Evolutionary conservation across 2,113 vertebrate genomes (phyloP).

Genomic region (Dicentrarchus labrax): DNA sequence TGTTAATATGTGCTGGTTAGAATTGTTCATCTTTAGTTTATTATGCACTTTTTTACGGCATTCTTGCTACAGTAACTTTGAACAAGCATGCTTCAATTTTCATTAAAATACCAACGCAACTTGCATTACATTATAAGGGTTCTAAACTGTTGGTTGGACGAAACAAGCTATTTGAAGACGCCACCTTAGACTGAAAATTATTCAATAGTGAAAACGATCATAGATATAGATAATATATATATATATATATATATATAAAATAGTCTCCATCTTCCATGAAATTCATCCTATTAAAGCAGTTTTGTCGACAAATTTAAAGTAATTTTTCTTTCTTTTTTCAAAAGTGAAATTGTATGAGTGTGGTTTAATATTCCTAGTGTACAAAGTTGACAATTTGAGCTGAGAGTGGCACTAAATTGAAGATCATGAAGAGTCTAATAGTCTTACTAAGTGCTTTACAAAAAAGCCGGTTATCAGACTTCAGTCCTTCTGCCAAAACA

Average conservation of each 20-base stretch:
- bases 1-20: neutral
- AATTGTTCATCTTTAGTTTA: neutral
- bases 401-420: conserved; percentile 40
- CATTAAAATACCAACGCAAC: neutral
- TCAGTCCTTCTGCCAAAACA: conserved; percentile 51
- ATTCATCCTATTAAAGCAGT: neutral
- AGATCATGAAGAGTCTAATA: conserved; percentile 25
- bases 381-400: conserved; percentile 6
- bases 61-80: neutral
- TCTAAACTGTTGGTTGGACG: neutral
- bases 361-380: conserved; percentile 15
- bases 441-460: conserved; percentile 42
- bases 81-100: neutral
- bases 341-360: neutral
- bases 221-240: no score
- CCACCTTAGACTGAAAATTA: neutral
- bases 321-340: neutral
- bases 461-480: conserved; percentile 38
- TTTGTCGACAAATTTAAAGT: neutral
- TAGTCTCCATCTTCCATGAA: neutral
- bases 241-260: no score
- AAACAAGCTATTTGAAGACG: neutral
- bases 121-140: neutral
- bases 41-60: neutral
- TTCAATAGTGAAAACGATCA: neutral